These are phyloP conservation scores for Pangasius djambal DNA, from an alignment of 2,797 vertebrate genomes.

Conservation along the genomic window DNA sequence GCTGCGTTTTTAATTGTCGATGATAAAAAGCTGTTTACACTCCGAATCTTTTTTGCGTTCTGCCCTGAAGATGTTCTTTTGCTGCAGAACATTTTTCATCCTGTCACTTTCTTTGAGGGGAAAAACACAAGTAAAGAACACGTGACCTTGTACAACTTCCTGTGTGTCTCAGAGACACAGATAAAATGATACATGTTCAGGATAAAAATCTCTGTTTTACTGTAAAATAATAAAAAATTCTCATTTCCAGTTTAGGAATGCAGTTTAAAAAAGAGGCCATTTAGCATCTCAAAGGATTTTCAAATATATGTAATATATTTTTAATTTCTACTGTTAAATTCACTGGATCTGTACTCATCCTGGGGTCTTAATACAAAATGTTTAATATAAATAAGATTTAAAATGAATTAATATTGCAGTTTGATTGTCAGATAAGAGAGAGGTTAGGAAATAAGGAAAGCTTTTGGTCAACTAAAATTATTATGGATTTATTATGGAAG, in stretches of 20 bases:
- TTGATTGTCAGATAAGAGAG: not conserved
- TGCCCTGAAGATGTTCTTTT: slow-evolving; percentile 15
- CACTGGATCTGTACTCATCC: not conserved
- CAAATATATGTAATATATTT: not conserved
- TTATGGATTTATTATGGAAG: not conserved
- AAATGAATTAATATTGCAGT: not conserved
- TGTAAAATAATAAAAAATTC: not conserved
- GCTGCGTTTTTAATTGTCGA: slow-evolving; percentile 65
- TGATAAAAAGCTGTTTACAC: slow-evolving; percentile 64
- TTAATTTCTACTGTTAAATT: not conserved
- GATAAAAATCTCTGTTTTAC: not conserved
- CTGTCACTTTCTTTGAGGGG: not conserved
- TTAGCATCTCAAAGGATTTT: not conserved
- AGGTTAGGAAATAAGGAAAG: not conserved
- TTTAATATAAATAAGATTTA: not conserved
- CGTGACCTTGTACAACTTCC: not conserved
- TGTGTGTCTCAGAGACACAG: not conserved
- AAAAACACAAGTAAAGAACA: not conserved
- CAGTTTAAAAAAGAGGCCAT: not conserved
- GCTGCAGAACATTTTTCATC: slow-evolving; percentile 5
- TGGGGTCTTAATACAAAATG: not conserved
- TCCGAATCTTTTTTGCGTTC: not conserved
- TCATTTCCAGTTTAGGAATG: not conserved
- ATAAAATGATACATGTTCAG: not conserved
- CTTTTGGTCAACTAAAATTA: not conserved